Base-by-base conservation (phyloP, 2,113 vertebrate genomes). In the Oncorhynchus masou region DNA sequence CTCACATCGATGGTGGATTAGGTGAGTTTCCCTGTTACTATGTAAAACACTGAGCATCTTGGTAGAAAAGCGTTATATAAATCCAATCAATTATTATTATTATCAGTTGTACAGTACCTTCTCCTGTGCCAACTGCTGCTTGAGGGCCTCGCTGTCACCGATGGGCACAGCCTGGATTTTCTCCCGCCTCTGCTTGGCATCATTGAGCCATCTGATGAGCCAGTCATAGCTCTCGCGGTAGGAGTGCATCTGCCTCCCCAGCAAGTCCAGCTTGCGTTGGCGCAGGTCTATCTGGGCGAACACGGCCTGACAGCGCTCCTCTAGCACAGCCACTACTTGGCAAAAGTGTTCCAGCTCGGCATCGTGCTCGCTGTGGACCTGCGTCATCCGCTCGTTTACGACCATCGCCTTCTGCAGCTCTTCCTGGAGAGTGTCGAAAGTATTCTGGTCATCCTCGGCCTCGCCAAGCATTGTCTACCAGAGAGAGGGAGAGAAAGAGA, bases 281-380 rank as follows among this genome's bases (percentile, higher is more conserved):
- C 97, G 88, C 82, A 95, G 64, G 1, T 97, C 96, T 0, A 93
- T 82, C 94, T 99, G 97, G 1, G 90, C 80, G 19, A 96, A 91
- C 68, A 96, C 88, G 0, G 92, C 95, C 81, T 94, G 95, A 96
- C 97, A 98, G 86, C 96, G 97, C 86, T 98, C 96, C 90, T 95
- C 92, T 62, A 99, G 93, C 83, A 88, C 84, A 49, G 83, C 45
- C 8, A 95, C 93, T 1, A 94, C 89, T 82, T 93, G 94, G 0
- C 93, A 93, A 91, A 96, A 96, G 20, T 95, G 95, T 4, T 97
- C 97, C 87, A 98, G 92, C 84, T 99, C 97, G 0, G 91, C 90
- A 0, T 98, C 97, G 0, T 95, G 93, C 85, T 99, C 97, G 0
- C 95, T 89, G 75, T 98, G 97, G 2, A 94, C 89, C 45, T 90